phyloP scores from a whole-genome alignment of 2,888 invertebrate genomes.

The Hyposoter didymator region DNA sequence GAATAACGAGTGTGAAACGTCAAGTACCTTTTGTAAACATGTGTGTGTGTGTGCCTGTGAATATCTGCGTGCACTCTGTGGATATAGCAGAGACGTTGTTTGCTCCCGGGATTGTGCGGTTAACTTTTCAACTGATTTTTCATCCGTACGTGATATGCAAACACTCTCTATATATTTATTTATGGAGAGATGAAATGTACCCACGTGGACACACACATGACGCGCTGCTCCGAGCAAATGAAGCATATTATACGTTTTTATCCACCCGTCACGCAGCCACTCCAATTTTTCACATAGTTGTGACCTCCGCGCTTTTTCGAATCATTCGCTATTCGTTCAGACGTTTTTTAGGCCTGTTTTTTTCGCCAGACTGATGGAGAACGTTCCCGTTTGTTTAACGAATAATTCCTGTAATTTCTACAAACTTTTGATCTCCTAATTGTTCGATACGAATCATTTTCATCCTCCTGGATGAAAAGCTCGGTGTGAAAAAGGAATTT shows the following conservation, averaged over 20 bases:
- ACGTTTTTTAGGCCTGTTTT: neutral
- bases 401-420: neutral
- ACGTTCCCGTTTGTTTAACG: neutral
- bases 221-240: neutral
- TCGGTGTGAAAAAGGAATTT: neutral
- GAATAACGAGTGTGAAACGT: conserved; percentile 63
- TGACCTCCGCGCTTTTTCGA: neutral
- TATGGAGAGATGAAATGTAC: neutral
- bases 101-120: conserved; percentile 30
- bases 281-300: neutral
- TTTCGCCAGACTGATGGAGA: neutral
- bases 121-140: conserved; percentile 68
- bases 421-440: neutral
- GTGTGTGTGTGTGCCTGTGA: conserved; percentile 3
- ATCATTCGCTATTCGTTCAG: neutral
- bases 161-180: conserved; percentile 3
- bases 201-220: neutral
- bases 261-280: neutral
- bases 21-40: conserved; percentile 12
- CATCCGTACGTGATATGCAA: conserved; percentile 45
- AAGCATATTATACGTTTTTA: conserved; percentile 8
- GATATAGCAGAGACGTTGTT: conserved; percentile 45
- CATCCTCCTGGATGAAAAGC: neutral
- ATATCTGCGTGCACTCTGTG: neutral
- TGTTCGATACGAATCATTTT: neutral